A percentile compares a stretch with the other conserved stretches of the same genome.
Conservation (phyloP, 1,140 invertebrate species). For the Drosophila pseudoobscura region DNA sequence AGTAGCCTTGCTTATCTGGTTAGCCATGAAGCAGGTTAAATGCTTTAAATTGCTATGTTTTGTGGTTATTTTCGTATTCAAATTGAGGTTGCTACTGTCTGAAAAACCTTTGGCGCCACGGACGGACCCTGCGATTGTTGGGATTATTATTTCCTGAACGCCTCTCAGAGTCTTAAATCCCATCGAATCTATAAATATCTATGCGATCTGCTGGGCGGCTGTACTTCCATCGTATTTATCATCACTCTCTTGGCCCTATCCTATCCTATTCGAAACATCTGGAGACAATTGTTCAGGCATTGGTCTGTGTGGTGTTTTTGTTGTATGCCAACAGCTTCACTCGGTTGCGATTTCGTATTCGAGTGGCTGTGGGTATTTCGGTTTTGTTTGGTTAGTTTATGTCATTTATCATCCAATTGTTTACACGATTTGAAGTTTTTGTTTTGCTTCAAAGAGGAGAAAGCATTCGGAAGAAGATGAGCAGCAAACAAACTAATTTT, state of each 20-base stretch:
- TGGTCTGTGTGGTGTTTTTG: background rate
- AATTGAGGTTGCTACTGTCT: conserved; percentile 24
- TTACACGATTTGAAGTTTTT: conserved; percentile 66
- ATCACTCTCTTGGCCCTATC: too few relatives aligned
- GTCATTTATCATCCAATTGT: conserved; percentile 62
- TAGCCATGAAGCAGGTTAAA: conserved; percentile 67
- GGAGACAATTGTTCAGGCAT: conserved; percentile 32
- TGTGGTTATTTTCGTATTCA: conserved; percentile 35
- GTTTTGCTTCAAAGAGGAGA: conserved; percentile 37
- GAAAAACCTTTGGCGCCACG: conserved; percentile 32
- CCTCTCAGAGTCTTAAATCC: background rate
- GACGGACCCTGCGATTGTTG: background rate
- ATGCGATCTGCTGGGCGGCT: too few relatives aligned
- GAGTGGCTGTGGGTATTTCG: conserved; percentile 13
- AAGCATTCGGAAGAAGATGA: conserved; percentile 8
- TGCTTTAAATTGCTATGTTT: conserved; percentile 19
- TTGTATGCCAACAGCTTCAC: conserved; percentile 26
- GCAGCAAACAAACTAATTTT: background rate
- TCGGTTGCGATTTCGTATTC: conserved; percentile 17
- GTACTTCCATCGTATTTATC: too few relatives aligned
- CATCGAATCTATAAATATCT: conserved; percentile 33
- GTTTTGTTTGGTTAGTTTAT: conserved; percentile 48
- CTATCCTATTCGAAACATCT: conserved; percentile 22
- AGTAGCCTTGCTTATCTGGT: conserved; percentile 58
- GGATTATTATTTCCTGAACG: conserved; percentile 2